These are phyloP conservation scores for Parauchenoglanis punctatus DNA, from an alignment of 2,797 vertebrate species.

Conservation along the genomic window DNA sequence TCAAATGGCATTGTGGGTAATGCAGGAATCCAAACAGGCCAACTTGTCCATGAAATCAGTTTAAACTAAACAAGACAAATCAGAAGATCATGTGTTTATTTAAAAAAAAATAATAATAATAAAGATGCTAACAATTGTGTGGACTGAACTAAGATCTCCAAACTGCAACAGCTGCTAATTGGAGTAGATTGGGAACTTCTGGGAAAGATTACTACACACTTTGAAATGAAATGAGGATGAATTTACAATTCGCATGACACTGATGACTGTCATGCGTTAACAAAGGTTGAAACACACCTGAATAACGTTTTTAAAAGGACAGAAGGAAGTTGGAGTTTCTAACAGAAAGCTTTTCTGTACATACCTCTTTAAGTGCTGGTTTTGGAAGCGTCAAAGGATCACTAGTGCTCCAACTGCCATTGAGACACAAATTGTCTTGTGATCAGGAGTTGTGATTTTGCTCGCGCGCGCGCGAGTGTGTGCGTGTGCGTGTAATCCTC, in stretches of 20 bases:
- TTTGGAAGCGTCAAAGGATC: background rate
- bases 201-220: background rate
- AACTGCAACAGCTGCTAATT: background rate
- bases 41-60: background rate
- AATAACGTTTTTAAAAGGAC: no score
- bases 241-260: background rate
- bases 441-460: constrained; percentile 48
- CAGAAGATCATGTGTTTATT: background rate
- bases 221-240: background rate
- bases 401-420: background rate
- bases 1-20: background rate
- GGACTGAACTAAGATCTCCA: background rate
- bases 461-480: background rate
- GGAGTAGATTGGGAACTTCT: background rate
- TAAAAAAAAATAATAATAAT: background rate
- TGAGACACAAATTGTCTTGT: constrained; percentile 33
- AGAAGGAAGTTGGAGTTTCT: background rate
- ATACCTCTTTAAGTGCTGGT: background rate
- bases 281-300: background rate
- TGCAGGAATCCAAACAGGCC: background rate
- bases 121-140: background rate
- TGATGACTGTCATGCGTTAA: background rate
- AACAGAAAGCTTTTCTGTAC: background rate
- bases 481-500: background rate
- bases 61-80: background rate